Evolutionary conservation across 2,113 vertebrate genomes (phyloP).

Genomic region (Melanerpes aurifrons): DNA sequence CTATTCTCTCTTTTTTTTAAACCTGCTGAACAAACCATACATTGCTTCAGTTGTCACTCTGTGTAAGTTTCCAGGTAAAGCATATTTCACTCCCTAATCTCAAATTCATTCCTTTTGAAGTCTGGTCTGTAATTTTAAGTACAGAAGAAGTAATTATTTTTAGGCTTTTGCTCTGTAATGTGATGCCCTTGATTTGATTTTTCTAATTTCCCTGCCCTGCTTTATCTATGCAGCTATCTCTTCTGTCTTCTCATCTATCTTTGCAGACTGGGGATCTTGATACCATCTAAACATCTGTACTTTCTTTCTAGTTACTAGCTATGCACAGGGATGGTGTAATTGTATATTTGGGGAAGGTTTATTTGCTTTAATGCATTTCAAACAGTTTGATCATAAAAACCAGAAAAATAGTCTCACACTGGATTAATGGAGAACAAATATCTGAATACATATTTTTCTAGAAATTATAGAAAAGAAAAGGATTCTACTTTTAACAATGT

Average conservation of each 20-base stretch:
- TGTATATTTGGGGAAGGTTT: background rate
- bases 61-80: background rate
- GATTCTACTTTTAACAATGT: background rate
- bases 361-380: background rate
- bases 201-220: too few species aligned
- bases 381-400: background rate
- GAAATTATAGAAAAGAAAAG: fast-evolving
- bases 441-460: background rate
- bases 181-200: background rate
- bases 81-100: background rate
- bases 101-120: constrained; percentile 7
- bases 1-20: background rate
- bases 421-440: background rate
- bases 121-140: constrained; percentile 14
- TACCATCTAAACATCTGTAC: background rate
- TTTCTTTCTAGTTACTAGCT: background rate
- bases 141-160: background rate
- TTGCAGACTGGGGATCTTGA: background rate
- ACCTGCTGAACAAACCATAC: background rate
- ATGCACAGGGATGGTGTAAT: too few species aligned
- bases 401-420: background rate
- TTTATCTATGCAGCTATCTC: background rate
- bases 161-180: background rate
- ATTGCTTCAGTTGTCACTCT: background rate
- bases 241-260: background rate